Evolutionary conservation across 2,888 invertebrate genomes (phyloP).

Genomic region (Limnephilus marmoratus): DNA sequence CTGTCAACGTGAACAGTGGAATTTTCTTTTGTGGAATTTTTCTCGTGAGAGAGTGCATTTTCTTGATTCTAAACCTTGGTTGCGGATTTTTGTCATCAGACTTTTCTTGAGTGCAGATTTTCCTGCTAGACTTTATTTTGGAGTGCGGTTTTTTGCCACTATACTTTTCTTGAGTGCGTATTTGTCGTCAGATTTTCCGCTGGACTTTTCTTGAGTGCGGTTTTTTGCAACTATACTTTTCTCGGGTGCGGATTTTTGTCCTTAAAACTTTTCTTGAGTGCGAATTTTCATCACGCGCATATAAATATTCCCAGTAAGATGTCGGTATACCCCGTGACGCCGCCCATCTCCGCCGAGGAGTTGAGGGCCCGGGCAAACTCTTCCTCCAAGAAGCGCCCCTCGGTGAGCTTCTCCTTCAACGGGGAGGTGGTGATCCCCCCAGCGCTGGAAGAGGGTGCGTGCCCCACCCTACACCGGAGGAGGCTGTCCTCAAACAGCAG

Average conservation of each 20-base stretch:
- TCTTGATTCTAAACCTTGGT: background rate
- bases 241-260: background rate
- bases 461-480: constrained; percentile 17
- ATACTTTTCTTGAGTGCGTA: background rate
- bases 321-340: constrained; percentile 75
- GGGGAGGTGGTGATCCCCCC: constrained; percentile 73
- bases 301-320: background rate
- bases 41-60: background rate
- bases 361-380: constrained; percentile 80
- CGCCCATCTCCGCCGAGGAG: constrained; percentile 75
- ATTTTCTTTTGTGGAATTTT: background rate
- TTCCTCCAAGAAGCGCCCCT: constrained; percentile 71
- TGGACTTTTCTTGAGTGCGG: background rate
- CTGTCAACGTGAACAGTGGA: background rate
- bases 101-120: background rate
- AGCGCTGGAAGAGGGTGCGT: constrained; percentile 71
- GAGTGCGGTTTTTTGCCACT: background rate
- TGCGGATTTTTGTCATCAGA: background rate
- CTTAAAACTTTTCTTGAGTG: background rate
- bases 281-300: background rate
- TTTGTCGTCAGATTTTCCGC: background rate
- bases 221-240: background rate
- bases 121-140: background rate
- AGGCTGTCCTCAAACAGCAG: constrained; percentile 58
- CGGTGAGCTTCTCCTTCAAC: constrained; percentile 72